phyloP scores from a whole-genome alignment of 1,140 invertebrate genomes.

The Contarinia nasturtii region DNA sequence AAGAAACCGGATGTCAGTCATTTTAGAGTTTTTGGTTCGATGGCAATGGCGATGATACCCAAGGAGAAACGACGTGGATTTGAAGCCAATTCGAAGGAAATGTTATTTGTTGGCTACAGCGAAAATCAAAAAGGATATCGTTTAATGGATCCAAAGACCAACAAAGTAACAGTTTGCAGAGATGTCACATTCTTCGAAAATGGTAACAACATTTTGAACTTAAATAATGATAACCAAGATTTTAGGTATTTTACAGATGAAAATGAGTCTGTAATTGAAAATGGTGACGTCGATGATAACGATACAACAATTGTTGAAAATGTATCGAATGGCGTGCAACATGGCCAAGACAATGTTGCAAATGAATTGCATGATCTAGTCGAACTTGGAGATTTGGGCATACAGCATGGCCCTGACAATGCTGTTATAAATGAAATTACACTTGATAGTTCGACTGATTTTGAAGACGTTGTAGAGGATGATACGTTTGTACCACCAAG shows the following conservation, averaged over 20 bases:
- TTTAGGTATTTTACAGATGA: no score
- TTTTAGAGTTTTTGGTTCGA: no score
- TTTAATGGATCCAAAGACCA: conserved; percentile 12
- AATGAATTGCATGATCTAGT: not conserved
- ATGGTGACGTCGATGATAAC: no score
- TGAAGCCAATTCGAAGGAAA: conserved; percentile 13
- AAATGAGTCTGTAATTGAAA: no score
- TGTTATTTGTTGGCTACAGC: conserved; percentile 25
- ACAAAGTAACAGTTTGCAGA: conserved; percentile 10
- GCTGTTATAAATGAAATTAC: not conserved
- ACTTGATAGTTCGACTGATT: not conserved
- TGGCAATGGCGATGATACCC: conserved; percentile 20
- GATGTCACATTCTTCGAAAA: conserved; percentile 17
- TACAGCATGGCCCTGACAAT: not conserved
- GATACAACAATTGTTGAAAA: no score
- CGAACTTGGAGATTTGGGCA: not conserved
- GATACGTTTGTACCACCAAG: no score
- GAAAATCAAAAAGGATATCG: conserved; percentile 20
- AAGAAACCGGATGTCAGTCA: conserved; percentile 13
- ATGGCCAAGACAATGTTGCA: not conserved
- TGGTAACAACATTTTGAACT: not conserved
- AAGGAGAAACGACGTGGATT: conserved; percentile 17
- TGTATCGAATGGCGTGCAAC: no score
- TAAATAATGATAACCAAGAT: not conserved
- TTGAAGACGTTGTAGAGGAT: not conserved